These are phyloP conservation scores for Lasius platythorax DNA, from an alignment of 2,888 invertebrate species.

Conservation along the genomic window DNA sequence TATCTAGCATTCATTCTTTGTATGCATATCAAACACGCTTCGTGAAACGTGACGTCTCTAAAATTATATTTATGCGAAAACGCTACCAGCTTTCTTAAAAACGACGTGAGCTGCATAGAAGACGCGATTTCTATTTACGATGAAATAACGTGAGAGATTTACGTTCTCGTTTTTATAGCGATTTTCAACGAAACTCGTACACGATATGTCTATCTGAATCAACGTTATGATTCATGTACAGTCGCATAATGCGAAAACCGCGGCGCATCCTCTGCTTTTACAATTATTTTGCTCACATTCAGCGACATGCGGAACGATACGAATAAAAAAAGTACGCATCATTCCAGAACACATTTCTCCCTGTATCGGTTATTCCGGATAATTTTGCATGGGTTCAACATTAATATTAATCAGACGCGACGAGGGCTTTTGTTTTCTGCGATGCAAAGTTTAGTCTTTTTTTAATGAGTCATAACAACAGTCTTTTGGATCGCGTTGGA, in stretches of 20 bases:
- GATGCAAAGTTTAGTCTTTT: background rate
- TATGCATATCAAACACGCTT: background rate
- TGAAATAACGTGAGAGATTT: background rate
- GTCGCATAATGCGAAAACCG: conserved; percentile 5
- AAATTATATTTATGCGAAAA: background rate
- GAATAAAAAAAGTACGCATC: background rate
- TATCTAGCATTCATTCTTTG: background rate
- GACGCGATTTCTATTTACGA: conserved; percentile 9
- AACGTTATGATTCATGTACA: conserved; percentile 17
- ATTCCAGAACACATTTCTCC: background rate
- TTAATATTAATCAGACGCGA: conserved; percentile 52
- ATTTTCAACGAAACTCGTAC: conserved; percentile 12
- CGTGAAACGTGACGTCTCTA: background rate
- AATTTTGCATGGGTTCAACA: conserved; percentile 33
- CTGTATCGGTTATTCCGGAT: conserved; percentile 11
- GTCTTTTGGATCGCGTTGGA: background rate
- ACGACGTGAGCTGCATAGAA: background rate
- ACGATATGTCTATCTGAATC: background rate
- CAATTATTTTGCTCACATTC: background rate
- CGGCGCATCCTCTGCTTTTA: background rate
- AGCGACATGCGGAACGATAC: background rate
- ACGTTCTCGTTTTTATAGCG: background rate
- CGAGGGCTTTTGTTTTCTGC: background rate
- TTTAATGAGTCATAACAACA: background rate
- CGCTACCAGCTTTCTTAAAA: background rate